Percentiles rank a stretch among this genome's conserved stretches.
These are phyloP conservation scores for Polydrusus pterygomalis DNA, from an alignment of 2,888 invertebrate genomes.

Conservation along the genomic window DNA sequence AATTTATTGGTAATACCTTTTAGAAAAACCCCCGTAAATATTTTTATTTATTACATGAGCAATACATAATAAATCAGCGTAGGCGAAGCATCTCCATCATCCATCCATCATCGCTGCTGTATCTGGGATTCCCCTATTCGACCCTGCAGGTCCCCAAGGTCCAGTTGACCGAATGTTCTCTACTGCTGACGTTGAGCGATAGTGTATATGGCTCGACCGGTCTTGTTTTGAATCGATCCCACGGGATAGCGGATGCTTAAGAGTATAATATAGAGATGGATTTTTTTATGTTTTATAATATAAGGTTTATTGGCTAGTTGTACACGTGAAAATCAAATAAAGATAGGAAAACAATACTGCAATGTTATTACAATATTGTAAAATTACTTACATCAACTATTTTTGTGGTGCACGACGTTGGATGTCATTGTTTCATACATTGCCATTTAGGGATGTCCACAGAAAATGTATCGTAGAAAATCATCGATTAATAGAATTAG, in stretches of 20 bases:
- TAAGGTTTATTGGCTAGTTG: background rate
- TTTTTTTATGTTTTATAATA: conserved; percentile 51
- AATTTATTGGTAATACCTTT: no score
- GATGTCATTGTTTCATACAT: no score
- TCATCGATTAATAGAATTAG: no score
- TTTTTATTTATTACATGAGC: conserved; percentile 8
- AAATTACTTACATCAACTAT: no score
- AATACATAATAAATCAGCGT: conserved; percentile 44
- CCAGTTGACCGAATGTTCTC: conserved; percentile 68
- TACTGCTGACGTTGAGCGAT: conserved; percentile 65
- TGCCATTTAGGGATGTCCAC: no score
- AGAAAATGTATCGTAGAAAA: no score
- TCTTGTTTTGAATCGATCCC: conserved; percentile 52
- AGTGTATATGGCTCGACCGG: conserved; percentile 52
- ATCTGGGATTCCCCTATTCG: conserved; percentile 31
- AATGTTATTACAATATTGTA: no score
- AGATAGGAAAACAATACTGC: no score
- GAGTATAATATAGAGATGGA: conserved; percentile 50
- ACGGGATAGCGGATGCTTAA: conserved; percentile 47
- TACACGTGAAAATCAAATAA: background rate
- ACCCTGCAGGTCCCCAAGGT: conserved; percentile 60
- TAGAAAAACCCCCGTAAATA: no score
- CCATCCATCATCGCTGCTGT: conserved; percentile 48
- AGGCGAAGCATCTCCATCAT: conserved; percentile 36
- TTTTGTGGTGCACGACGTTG: no score